Percentiles rank a stretch among this genome's conserved stretches.
Evolutionary conservation across 2,888 invertebrate genomes (phyloP).

Genomic region (Biston betularia): DNA sequence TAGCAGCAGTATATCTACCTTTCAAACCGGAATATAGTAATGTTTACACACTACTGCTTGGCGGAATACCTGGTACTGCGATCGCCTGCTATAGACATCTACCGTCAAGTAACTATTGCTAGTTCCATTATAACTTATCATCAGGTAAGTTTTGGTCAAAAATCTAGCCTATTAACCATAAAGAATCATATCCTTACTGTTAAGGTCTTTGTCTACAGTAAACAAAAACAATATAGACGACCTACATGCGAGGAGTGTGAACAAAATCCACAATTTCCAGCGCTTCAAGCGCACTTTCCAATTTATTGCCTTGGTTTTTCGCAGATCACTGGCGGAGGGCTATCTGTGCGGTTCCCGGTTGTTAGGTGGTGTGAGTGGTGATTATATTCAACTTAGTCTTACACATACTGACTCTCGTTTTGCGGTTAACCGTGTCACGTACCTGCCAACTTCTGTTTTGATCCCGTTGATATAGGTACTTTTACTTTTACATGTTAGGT

Average conservation of each 20-base stretch:
- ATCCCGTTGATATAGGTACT: too few relatives aligned
- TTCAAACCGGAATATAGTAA: too few relatives aligned
- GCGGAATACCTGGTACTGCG: too few relatives aligned
- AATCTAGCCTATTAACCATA: too few relatives aligned
- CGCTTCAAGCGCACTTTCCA: constrained; percentile 12
- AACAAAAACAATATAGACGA: constrained; percentile 34
- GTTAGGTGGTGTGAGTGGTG: not conserved
- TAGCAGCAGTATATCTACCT: too few relatives aligned
- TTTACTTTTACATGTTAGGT: not conserved
- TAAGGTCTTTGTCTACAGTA: constrained; percentile 12
- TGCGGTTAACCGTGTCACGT: not conserved
- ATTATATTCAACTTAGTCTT: not conserved
- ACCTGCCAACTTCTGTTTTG: not conserved
- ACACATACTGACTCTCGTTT: too few relatives aligned
- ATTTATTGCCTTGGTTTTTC: constrained; percentile 28
- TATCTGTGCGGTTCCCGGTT: not conserved
- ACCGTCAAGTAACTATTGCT: too few relatives aligned
- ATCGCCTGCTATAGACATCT: too few relatives aligned
- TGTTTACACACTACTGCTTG: too few relatives aligned
- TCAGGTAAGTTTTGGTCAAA: too few relatives aligned
- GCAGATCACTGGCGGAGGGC: constrained; percentile 5
- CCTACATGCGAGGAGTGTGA: constrained; percentile 16
- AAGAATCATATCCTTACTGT: too few relatives aligned
- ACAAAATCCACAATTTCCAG: constrained; percentile 14
- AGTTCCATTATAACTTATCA: too few relatives aligned